A percentile compares a stretch with the other conserved stretches of the same genome.
These are phyloP conservation scores for Pantherophis guttatus DNA, from an alignment of 2,113 vertebrate genomes.

Conservation along the genomic window DNA sequence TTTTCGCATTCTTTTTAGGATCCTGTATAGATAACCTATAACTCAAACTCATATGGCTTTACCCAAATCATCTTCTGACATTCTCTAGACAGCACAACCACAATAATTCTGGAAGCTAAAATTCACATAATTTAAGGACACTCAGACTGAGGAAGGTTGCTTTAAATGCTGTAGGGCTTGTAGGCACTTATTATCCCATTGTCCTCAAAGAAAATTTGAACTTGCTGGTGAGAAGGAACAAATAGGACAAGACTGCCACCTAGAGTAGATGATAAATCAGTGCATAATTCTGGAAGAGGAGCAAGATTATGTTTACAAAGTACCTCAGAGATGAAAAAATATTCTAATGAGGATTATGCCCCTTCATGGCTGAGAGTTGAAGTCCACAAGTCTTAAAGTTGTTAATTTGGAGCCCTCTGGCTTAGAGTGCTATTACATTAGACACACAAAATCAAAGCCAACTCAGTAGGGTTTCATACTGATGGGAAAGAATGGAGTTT, in stretches of 20 bases:
- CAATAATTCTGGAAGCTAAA: background rate
- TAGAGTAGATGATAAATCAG: background rate
- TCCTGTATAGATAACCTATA: background rate
- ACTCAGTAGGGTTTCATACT: background rate
- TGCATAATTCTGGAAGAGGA: background rate
- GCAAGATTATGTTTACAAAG: background rate
- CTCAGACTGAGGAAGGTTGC: background rate
- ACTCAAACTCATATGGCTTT: background rate
- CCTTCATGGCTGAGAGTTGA: background rate
- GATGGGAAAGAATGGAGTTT: background rate
- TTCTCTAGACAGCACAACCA: background rate
- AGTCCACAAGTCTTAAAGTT: background rate
- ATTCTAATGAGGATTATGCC: background rate
- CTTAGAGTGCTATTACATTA: background rate
- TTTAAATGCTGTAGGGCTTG: background rate
- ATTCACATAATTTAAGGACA: background rate
- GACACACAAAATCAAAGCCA: background rate
- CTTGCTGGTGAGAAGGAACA: background rate
- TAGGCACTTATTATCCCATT: background rate
- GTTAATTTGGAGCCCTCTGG: background rate
- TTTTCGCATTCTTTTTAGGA: background rate
- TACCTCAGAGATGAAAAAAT: background rate
- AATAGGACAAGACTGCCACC: constrained; percentile 4
- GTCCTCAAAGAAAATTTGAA: background rate
- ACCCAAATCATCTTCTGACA: background rate